Conservation (phyloP, 2,888 invertebrate species). For the Pyrgus malvae region DNA sequence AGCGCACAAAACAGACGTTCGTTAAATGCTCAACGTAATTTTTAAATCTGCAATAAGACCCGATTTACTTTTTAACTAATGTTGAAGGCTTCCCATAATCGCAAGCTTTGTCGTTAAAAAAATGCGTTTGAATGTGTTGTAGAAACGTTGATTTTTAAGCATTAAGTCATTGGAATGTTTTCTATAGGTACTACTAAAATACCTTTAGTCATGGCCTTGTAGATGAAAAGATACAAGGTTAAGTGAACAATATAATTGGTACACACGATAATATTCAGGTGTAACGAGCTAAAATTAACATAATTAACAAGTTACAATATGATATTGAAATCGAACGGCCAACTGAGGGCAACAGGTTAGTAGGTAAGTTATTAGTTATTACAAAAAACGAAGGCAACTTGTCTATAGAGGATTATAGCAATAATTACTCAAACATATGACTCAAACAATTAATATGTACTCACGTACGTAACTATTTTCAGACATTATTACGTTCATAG, state of each 20-base stretch:
- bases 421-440: slow-evolving; percentile 1
- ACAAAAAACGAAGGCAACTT: background rate
- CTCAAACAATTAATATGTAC: background rate
- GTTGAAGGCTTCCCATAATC: too few species aligned
- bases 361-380: too few species aligned
- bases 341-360: background rate
- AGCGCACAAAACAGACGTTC: background rate
- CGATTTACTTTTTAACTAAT: too few species aligned
- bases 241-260: slow-evolving; percentile 4
- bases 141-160: too few species aligned
- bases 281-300: slow-evolving; percentile 14
- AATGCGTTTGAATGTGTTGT: too few species aligned
- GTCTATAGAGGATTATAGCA: background rate
- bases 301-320: slow-evolving; percentile 7
- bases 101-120: too few species aligned
- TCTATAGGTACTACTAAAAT: too few species aligned
- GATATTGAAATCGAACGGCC: background rate
- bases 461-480: background rate
- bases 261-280: background rate
- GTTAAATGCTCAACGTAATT: background rate
- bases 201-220: background rate
- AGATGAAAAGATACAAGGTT: background rate
- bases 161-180: too few species aligned
- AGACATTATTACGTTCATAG: background rate
- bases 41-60: too few species aligned